Base-by-base conservation (phyloP, 2,888 invertebrate genomes). In the Orthonevra nobilis region DNA sequence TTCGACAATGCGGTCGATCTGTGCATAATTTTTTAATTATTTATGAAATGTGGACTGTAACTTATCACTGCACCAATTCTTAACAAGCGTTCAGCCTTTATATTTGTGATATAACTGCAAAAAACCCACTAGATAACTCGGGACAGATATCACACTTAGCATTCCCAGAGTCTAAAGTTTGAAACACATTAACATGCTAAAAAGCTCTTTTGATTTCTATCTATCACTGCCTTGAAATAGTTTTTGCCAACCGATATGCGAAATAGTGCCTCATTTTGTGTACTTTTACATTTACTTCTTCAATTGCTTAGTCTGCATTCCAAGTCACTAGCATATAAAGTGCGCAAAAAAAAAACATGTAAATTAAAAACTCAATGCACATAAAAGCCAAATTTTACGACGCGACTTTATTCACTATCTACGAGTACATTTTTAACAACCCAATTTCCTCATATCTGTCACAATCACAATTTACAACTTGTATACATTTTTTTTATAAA, bases 231-330 rank as follows among this genome's bases (percentile, higher is more conserved):
- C 23, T 52, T 30, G 32, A 20, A 52, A 52, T 23, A 50, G 2
- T 50, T 9, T 10, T 15, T 1, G 34, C 52, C 26, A 32, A 64
- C 42, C 42, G 12, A 32, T 48, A 52, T 77, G 58, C 58, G 46
- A 77, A 70, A 28, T 19, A 23, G 17, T 32, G 20, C 44, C 6
- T 23, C 3, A 6, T 14, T 19, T 32, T 32, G 50, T 32, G 32
- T 64, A 63, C 70, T 70, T 77, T 70, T 46, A 66, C 32, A 68
- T 32, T 70, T 63, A 9, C 36, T 54, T 34, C 26, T n/a, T n/a
- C n/a, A n/a, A n/a, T n/a, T n/a, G n/a, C n/a, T 28, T 20, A 38
- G 60, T 44, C 36, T 54, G 40, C 52, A 68, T 69, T 61, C 34
- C 23, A 28, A 7, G 17, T 9, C 28, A 6, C 26, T 30, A 14